Conservation (phyloP, 2,797 vertebrate species). For the Lophius americanus region DNA sequence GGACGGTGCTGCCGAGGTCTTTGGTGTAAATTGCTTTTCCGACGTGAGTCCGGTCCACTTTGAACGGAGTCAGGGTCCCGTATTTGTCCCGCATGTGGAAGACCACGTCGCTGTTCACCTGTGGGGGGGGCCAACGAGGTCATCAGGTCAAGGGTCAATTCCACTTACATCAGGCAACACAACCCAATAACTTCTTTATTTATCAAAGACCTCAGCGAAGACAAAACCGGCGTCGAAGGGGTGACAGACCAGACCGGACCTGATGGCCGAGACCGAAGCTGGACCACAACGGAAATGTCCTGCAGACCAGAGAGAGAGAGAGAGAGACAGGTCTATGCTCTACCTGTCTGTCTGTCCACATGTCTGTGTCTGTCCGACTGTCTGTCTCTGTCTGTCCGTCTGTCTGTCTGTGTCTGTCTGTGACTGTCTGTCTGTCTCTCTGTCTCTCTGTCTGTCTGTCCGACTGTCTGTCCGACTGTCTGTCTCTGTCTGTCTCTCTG, state of each 20-base stretch:
- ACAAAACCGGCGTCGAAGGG: conserved; percentile 87
- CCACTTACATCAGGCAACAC: too few species aligned
- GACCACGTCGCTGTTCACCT: conserved; percentile 92
- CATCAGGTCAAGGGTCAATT: too few species aligned
- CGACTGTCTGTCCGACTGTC: not conserved
- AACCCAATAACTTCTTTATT: too few species aligned
- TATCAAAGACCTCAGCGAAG: conserved; percentile 84
- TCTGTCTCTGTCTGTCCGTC: not conserved
- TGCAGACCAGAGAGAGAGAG: conserved; percentile 24
- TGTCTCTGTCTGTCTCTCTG: not conserved
- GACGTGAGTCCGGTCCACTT: conserved; percentile 75
- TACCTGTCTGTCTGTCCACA: not conserved
- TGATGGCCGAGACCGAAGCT: conserved; percentile 86
- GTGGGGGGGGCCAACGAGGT: not conserved
- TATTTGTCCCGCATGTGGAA: conserved; percentile 77
- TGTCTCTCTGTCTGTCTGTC: not conserved
- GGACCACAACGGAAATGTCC: conserved; percentile 91
- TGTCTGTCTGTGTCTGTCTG: not conserved
- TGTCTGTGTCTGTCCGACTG: not conserved
- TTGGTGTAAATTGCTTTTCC: conserved; percentile 86
- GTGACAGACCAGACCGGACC: conserved; percentile 84
- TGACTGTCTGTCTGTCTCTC: not conserved
- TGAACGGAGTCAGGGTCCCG: conserved; percentile 68
- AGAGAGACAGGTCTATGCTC: too few species aligned
- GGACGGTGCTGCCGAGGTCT: conserved; percentile 60